Percentiles rank a stretch among this genome's conserved stretches.
phyloP scores from a whole-genome alignment of 53 echinoderm and acorn worm species.

The Holothuria leucospilota region DNA sequence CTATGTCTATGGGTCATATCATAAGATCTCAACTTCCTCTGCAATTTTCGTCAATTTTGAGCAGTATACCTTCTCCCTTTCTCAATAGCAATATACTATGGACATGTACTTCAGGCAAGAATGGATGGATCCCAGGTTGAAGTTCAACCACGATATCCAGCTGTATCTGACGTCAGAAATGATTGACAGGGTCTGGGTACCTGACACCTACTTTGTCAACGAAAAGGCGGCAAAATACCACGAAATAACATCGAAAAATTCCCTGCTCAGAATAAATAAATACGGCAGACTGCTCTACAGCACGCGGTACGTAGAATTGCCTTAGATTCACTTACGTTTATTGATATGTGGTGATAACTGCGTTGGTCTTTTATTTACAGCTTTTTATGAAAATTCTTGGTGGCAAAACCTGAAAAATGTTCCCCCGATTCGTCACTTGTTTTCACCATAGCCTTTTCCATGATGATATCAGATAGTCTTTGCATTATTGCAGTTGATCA shows the following conservation, averaged over 20 bases:
- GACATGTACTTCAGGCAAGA: conserved; percentile 92
- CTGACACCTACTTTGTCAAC: conserved; percentile 92
- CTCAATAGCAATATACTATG: conserved; percentile 80
- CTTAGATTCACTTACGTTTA: too few species aligned
- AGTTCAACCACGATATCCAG: conserved; percentile 38
- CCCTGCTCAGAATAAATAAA: conserved; percentile 71
- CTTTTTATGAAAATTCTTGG: too few species aligned
- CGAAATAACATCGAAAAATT: conserved; percentile 76
- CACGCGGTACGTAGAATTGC: conserved; percentile 67
- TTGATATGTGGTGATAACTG: too few species aligned
- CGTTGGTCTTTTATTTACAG: too few species aligned
- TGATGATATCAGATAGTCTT: too few species aligned
- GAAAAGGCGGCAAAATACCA: conserved; percentile 87
- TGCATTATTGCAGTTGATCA: too few species aligned
- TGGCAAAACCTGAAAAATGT: too few species aligned
- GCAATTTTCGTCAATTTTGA: neutral
- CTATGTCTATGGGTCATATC: too few species aligned
- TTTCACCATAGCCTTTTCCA: too few species aligned
- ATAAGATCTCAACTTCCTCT: too few species aligned
- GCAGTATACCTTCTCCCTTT: neutral
- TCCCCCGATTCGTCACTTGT: too few species aligned
- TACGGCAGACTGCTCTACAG: conserved; percentile 79
- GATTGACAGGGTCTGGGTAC: conserved; percentile 78
- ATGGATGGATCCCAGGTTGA: conserved; percentile 74
- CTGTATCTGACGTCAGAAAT: conserved; percentile 81